Evolutionary conservation across 2,113 vertebrate species (phyloP).

Genomic region (Damaliscus lunatus): DNA sequence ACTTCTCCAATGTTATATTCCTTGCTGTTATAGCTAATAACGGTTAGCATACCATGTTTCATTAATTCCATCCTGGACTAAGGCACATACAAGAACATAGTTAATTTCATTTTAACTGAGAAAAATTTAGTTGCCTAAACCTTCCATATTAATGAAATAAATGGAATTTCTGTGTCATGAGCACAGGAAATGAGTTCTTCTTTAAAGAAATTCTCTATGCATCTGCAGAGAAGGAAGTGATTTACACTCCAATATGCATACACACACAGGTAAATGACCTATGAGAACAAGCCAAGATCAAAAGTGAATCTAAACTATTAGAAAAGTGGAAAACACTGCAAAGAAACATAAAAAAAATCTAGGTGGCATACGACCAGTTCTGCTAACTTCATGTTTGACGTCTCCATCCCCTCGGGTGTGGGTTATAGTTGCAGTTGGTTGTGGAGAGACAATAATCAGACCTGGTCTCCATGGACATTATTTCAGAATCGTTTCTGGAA

Average conservation of each 20-base stretch:
- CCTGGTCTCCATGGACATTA: slow-evolving; percentile 75
- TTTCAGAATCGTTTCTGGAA: slow-evolving; percentile 81
- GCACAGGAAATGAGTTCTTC: not conserved
- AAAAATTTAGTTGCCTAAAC: not conserved
- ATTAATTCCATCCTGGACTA: not conserved
- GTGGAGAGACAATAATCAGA: slow-evolving; percentile 80
- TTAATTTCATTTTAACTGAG: not conserved
- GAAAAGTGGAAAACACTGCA: not conserved
- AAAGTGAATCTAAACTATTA: not conserved
- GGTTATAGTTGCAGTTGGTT: slow-evolving; percentile 81
- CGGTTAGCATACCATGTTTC: not conserved
- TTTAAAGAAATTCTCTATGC: not conserved
- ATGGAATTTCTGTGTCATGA: not conserved
- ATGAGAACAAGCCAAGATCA: not conserved
- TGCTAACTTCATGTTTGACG: slow-evolving; percentile 80
- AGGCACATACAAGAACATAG: not conserved
- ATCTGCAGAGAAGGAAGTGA: not conserved
- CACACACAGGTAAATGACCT: not conserved
- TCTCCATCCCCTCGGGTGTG: slow-evolving; percentile 85
- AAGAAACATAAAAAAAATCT: not conserved
- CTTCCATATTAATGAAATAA: not conserved
- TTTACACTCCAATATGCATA: not conserved
- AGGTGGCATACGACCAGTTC: not conserved
- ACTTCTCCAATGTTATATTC: not conserved
- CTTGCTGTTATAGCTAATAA: not conserved